phyloP scores from a whole-genome alignment of 2,113 vertebrate genomes.

The Benthochromis sp. region DNA sequence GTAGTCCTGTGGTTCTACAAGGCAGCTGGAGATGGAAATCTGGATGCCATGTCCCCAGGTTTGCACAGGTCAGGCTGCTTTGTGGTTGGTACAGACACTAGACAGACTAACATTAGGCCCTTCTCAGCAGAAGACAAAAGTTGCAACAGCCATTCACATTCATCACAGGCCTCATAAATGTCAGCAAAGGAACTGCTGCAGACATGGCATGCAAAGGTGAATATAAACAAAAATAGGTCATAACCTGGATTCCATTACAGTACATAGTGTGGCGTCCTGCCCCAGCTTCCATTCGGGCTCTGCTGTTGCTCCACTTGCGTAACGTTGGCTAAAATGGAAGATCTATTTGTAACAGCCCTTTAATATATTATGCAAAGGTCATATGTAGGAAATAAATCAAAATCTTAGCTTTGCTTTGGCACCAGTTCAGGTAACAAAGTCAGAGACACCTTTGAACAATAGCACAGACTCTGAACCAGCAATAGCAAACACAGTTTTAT shows the following conservation, averaged over 20 bases:
- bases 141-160: slow-evolving; percentile 21
- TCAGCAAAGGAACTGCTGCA: slow-evolving; percentile 26
- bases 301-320: not conserved
- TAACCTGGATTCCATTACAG: slow-evolving; percentile 24
- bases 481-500: slow-evolving; percentile 48
- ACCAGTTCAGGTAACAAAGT: slow-evolving; percentile 21
- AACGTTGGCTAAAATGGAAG: not conserved
- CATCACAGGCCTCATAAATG: slow-evolving; percentile 44
- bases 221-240: slow-evolving; percentile 39
- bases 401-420: not conserved
- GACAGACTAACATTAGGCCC: not conserved
- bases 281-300: not conserved
- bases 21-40: slow-evolving; percentile 1
- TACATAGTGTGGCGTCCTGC: not conserved
- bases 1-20: slow-evolving; percentile 23
- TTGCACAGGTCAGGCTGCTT: not conserved
- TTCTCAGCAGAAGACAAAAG: slow-evolving; percentile 1
- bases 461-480: slow-evolving; percentile 15
- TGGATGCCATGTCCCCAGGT: slow-evolving; percentile 27
- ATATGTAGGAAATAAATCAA: slow-evolving; percentile 28
- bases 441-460: slow-evolving; percentile 26
- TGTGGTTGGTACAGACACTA: not conserved
- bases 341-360: slow-evolving; percentile 8
- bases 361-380: not conserved
- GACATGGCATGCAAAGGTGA: slow-evolving; percentile 31